phyloP scores from a whole-genome alignment of 2,797 vertebrate species.

The Lutjanus campechanus region DNA sequence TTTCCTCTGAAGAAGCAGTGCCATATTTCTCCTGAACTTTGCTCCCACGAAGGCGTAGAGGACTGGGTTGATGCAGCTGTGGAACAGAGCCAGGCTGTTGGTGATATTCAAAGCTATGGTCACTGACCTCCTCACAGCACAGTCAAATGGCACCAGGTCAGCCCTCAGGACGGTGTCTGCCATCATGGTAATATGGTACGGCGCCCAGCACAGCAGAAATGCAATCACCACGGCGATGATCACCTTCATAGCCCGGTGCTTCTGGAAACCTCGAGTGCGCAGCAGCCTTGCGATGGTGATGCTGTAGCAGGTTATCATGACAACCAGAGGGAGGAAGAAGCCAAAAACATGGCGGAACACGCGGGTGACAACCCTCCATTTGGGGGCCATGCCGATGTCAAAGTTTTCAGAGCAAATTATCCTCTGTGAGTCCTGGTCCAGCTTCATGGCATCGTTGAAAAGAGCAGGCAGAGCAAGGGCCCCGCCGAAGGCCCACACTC shows the following conservation, averaged over 20 bases:
- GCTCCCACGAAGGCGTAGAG: conserved; percentile 86
- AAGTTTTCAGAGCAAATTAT: conserved; percentile 61
- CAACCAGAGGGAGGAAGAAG: conserved; percentile 79
- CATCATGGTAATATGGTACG: conserved; percentile 77
- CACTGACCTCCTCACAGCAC: conserved; percentile 45
- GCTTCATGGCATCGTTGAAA: conserved; percentile 28
- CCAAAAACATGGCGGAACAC: conserved; percentile 79
- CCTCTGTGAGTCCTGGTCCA: fast-evolving
- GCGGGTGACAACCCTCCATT: conserved; percentile 71
- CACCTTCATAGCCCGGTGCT: conserved; percentile 86
- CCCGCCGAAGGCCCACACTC: conserved; percentile 77
- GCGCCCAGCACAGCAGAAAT: conserved; percentile 86
- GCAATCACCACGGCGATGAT: conserved; percentile 83
- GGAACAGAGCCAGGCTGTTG: conserved; percentile 76
- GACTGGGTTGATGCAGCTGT: conserved; percentile 87
- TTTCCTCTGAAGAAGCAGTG: conserved; percentile 60
- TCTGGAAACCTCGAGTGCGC: conserved; percentile 80
- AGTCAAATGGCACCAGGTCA: conserved; percentile 45
- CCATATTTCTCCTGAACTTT: conserved; percentile 83
- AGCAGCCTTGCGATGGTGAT: conserved; percentile 78
- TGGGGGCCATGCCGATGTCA: conserved; percentile 39
- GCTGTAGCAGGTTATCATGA: conserved; percentile 85
- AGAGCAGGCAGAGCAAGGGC: conserved; percentile 79
- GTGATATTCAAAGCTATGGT: conserved; percentile 61
- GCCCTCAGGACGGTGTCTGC: conserved; percentile 75